These are phyloP conservation scores for Ophion obscuratus DNA, from an alignment of 2,888 invertebrate species.

Conservation along the genomic window DNA sequence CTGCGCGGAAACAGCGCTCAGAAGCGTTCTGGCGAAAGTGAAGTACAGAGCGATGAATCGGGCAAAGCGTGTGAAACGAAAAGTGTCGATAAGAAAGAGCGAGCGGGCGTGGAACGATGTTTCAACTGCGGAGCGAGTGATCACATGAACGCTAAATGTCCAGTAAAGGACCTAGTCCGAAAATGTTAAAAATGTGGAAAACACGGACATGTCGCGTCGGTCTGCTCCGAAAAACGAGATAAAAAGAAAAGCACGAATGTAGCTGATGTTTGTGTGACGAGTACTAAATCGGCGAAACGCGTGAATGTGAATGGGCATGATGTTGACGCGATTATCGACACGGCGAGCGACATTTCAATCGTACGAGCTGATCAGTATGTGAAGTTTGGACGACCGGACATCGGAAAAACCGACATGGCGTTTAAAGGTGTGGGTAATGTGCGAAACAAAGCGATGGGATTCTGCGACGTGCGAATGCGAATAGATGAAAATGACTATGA, in stretches of 20 bases:
- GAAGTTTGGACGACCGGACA: slow-evolving; percentile 49
- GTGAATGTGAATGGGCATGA: slow-evolving; percentile 45
- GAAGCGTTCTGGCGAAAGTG: neutral
- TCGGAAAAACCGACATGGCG: slow-evolving; percentile 6
- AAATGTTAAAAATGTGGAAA: slow-evolving; percentile 20
- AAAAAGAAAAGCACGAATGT: slow-evolving; percentile 6
- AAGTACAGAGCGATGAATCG: neutral
- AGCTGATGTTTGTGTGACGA: slow-evolving; percentile 21
- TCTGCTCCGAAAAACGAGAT: neutral
- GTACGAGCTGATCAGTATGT: slow-evolving; percentile 48
- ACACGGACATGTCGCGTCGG: neutral
- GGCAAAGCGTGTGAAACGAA: neutral
- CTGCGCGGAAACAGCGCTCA: neutral
- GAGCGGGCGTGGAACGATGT: neutral
- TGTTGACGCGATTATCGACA: slow-evolving; percentile 59
- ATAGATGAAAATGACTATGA: slow-evolving; percentile 41
- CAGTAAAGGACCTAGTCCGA: neutral
- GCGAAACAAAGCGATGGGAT: slow-evolving; percentile 52
- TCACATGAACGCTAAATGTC: neutral
- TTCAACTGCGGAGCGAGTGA: slow-evolving; percentile 17
- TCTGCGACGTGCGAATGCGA: slow-evolving; percentile 23
- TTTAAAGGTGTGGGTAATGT: slow-evolving; percentile 22
- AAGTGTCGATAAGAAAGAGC: slow-evolving; percentile 5
- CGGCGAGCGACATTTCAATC: slow-evolving; percentile 58
- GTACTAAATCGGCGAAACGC: slow-evolving; percentile 26